Base-by-base conservation (phyloP, 2,113 vertebrate genomes). In the Anhinga rufa region DNA sequence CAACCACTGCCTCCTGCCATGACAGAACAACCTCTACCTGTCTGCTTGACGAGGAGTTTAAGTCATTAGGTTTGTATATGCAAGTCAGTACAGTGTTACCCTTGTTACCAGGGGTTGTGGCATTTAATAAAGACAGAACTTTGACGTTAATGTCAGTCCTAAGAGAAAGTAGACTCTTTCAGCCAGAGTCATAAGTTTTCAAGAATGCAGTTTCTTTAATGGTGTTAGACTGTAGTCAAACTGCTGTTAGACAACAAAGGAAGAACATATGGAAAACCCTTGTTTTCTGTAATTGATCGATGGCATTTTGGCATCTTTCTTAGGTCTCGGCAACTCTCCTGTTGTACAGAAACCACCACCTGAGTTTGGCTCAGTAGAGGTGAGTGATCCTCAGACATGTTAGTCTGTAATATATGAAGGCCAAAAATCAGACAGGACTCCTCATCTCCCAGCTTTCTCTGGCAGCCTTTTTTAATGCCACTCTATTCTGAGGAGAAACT, bases 11-110 rank as follows among this genome's bases (percentile, higher is more conserved):
- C 36, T 46, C 87, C 20, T 22, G 42, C 54, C 79, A 90, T 9
- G 1, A 92, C 52, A 85, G 77, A 70, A 88, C 96, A 3, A 8
- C n/a, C 42, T 94, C 95, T 2, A 29, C 66, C 4, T 97, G 97
- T 34, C 95, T 96, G 51, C 97, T 97, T 1, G 96, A 98, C 9
- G 97, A 97, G 85, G 97, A 98, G 77, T 52, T 98, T 1, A 93
- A 95, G 42, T 91, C 95, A 21, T 34, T 97, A 93, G 98, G 99
- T 99, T 38, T 88, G 98, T 91, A 12, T 8, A 2, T 12, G 60
- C 62, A 11, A 1, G 2, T 42, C 19, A 3, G 52, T 10, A 16
- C 19, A 11, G 12, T 0, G 19, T 12, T 28, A 12, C 8, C 58
- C 61, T 28, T 32, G 6, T 17, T 7, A 8, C 36, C 10, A 22